Evolutionary conservation across 2,888 invertebrate species (phyloP), one percentile per base, ranked within the genome.

Genomic region (Meteorus cinctellus): DNA sequence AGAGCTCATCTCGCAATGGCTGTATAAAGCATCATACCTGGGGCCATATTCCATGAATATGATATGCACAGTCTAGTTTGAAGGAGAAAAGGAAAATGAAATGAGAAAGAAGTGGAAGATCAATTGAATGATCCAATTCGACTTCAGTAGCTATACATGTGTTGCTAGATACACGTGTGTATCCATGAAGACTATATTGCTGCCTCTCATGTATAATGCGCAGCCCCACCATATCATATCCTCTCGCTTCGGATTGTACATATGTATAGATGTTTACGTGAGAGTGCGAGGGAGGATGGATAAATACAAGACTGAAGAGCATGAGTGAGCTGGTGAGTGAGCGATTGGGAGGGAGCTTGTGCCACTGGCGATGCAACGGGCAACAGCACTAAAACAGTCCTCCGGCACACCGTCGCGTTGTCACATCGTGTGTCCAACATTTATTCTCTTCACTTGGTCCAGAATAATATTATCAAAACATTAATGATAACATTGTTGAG

Each of bases 351-450:
- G 74, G 72, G 75, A 71, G 68, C 51, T 70, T 67, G 63, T 70
- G 77, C 78, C 77, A 76, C 60, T 69, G 80, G 76, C 79, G 71
- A 76, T 75, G 77, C 78, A 79, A 77, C 73, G 69, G 60, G 71
- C 51, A 75, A 77, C 41, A 81, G 77, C 81, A 82, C 78, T 83
- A 82, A 85, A 85, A 86, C 85, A 86, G 85, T 86, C 81, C 84
- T 82, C 77, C 82, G 85, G 82, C 83, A 82, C 83, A 83, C 82
- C 75, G 84, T 83, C 81, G 80, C 81, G 84, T 78, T 80, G 85
- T 80, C 84, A 82, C 81, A 80, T 84, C 84, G 82, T 34, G 4
- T 71, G 74, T 66, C 69, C 19, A 8, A 55, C 10, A 55, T 72
- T 75, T 74, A 41, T 77, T 68, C 68, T 72, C 68, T 75, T 72